Evolutionary conservation across 2,113 vertebrate genomes (phyloP).

Genomic region (Crotalus viridis): DNA sequence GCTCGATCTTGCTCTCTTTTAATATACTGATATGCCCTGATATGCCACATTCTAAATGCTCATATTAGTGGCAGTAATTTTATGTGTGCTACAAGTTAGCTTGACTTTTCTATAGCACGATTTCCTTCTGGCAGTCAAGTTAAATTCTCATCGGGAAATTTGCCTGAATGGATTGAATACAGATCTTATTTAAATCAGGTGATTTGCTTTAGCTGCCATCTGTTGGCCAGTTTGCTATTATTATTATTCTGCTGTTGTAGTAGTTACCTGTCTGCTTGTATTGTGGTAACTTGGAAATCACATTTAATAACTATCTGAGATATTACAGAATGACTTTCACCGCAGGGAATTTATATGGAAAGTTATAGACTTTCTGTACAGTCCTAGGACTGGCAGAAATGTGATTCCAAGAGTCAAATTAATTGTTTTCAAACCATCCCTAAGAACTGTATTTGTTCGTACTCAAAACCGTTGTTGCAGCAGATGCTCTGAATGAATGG

Average conservation of each 20-base stretch:
- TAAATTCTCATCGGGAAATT: conserved; percentile 67
- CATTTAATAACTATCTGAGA: conserved; percentile 65
- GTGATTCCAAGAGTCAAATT: conserved; percentile 39
- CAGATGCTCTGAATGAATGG: not conserved
- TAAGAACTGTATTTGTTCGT: conserved; percentile 10
- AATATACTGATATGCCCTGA: conserved; percentile 39
- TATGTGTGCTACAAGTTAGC: conserved; percentile 64
- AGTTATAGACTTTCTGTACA: not conserved
- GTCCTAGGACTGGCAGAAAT: conserved; percentile 15
- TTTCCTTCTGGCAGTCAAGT: conserved; percentile 71
- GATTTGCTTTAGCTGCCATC: conserved; percentile 78
- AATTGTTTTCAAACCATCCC: conserved; percentile 35
- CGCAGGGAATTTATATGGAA: conserved; percentile 51
- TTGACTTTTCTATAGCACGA: conserved; percentile 63
- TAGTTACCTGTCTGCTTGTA: conserved; percentile 71
- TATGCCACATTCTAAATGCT: conserved; percentile 45
- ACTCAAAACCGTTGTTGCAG: not conserved
- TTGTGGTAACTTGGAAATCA: conserved; percentile 65
- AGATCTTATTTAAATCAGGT: conserved; percentile 72
- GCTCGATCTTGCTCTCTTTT: conserved; percentile 53
- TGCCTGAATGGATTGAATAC: conserved; percentile 44
- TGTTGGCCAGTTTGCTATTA: conserved; percentile 74
- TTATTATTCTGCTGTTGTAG: conserved; percentile 67
- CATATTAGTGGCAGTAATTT: conserved; percentile 57
- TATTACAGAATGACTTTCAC: conserved; percentile 62